Evolutionary conservation across 2,797 vertebrate genomes (phyloP).

Genomic region (Catostomus latipinnis): DNA sequence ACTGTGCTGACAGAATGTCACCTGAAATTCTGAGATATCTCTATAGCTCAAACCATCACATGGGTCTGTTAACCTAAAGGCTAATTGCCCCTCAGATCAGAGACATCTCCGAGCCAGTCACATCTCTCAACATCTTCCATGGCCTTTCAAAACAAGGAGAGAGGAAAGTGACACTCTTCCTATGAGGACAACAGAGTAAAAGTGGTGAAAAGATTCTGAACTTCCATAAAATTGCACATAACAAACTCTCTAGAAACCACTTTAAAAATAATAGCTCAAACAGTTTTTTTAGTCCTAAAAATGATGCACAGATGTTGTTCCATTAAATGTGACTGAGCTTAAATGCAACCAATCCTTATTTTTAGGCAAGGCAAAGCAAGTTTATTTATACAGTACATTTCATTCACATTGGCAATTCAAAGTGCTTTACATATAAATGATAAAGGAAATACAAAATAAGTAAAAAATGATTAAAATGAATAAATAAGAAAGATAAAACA

Average conservation of each 20-base stretch:
- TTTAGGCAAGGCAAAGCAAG: too few species aligned
- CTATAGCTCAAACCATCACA: conserved; percentile 37
- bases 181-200: not conserved
- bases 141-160: conserved; percentile 56
- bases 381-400: too few species aligned
- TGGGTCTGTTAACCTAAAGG: conserved; percentile 23
- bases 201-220: not conserved
- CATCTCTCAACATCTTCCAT: conserved; percentile 51
- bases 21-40: conserved; percentile 39
- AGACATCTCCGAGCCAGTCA: conserved; percentile 47
- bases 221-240: too few species aligned
- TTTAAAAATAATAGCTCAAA: not conserved
- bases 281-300: not conserved
- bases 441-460: too few species aligned
- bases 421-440: too few species aligned
- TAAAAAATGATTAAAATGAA: too few species aligned
- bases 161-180: conserved; percentile 28
- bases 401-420: too few species aligned
- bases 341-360: not conserved
- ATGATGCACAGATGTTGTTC: not conserved
- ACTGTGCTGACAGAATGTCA: conserved; percentile 59
- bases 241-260: not conserved
- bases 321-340: too few species aligned
- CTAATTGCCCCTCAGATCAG: conserved; percentile 51
- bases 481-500: too few species aligned